These are phyloP conservation scores for Caretta caretta DNA, from an alignment of 2,113 vertebrate species.

Conservation along the genomic window DNA sequence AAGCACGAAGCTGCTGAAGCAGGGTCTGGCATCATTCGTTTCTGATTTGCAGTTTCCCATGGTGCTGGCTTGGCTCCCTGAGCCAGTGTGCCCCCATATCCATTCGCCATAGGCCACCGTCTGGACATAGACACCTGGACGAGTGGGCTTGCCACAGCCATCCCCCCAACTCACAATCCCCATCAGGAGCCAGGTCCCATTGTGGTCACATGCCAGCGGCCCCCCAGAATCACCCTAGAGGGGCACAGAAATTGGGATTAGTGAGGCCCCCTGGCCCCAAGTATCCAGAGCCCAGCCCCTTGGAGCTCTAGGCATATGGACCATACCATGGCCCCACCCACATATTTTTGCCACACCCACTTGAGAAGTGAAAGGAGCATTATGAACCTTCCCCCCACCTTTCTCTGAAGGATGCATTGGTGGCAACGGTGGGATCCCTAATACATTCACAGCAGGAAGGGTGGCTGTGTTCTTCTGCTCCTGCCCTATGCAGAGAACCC, in stretches of 20 bases:
- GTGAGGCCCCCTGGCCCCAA: not conserved
- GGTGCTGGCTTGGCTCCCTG: too few species aligned
- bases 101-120: conserved; percentile 19
- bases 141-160: not conserved
- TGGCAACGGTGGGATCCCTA: accelerated
- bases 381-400: not conserved
- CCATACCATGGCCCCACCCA: not conserved
- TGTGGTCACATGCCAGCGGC: conserved; percentile 43
- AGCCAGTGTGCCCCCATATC: not conserved
- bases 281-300: not conserved
- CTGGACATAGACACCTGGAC: conserved; percentile 27
- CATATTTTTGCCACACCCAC: not conserved
- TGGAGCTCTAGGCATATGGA: too few species aligned
- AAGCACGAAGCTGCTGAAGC: not conserved
- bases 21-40: not conserved
- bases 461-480: not conserved
- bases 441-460: not conserved
- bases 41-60: not conserved
- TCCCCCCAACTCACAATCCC: conserved; percentile 64
- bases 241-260: not conserved
- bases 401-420: not conserved
- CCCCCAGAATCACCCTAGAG: conserved; percentile 70
- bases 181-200: conserved; percentile 55
- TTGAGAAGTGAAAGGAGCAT: not conserved
- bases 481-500: too few species aligned